Base-by-base conservation (phyloP, 53 echinoderm and acorn worm genomes). In the Henricia sp. region DNA sequence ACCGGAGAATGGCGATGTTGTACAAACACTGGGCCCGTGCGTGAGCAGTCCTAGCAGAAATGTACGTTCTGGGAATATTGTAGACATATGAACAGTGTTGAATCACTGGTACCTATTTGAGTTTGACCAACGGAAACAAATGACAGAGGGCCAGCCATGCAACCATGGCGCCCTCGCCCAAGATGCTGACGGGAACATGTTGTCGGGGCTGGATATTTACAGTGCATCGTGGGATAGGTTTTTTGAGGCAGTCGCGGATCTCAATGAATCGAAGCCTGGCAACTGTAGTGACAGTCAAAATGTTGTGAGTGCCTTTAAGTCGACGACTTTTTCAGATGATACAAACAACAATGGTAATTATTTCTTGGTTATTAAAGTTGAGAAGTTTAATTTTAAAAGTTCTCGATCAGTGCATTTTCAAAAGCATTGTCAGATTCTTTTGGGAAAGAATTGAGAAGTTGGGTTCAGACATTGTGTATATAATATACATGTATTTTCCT, bases 81-180 rank as follows among this genome's bases (percentile, higher is more conserved):
- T 19, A 24, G 36, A 0, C 33, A 23, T 32, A 6, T 17, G 28
- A 21, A 53, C 73, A 4, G 37, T 73, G 73, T 54, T n/a, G n/a
- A n/a, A 23, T 54, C 52, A 37, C 3, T 37, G 37, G 73, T 73
- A 73, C 73, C 73, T 55, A 20, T 28, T 37, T 36, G 71, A 20
- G 54, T 36, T 53, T 73, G 23, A 73, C 52, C 55, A 73, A 20
- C 55, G 5, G 40, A 59, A 76, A 59, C 28, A 58, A 2, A 76
- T 76, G 76, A 76, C 76, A 76, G 76, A 76, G 76, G 40, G 59
- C 41, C 41, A 58, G 76, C 33, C 42, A 12, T 76, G 59, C 59
- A 76, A 59, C 41, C n/a, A n/a, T 32, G 37, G 67, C 67, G 41
- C 41, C 25, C 42, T 33, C 55, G 13, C 35, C 53, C 54, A 24